Conservation (phyloP, 92 coral and sea anemone genomes). For the Bergia puertoricense region DNA sequence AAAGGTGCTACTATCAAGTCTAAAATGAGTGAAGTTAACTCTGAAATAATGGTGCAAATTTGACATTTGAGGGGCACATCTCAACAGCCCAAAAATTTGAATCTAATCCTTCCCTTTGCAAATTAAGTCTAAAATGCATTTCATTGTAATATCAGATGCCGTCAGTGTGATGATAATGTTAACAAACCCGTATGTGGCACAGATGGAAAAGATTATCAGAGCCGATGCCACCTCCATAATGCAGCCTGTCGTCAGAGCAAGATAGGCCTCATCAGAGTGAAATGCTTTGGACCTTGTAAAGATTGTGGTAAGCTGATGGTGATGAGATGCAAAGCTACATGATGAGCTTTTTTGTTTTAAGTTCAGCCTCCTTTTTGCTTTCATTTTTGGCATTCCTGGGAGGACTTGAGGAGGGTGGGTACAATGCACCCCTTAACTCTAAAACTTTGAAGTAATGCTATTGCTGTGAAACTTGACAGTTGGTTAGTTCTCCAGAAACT, state of each 20-base stretch:
- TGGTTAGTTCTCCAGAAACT: too few relatives aligned
- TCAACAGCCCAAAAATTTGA: too few relatives aligned
- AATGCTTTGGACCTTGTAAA: constrained; percentile 57
- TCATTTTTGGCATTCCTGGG: neutral
- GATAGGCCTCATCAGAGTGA: constrained; percentile 50
- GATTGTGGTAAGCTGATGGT: constrained; percentile 51
- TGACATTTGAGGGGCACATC: too few relatives aligned
- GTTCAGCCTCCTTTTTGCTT: neutral
- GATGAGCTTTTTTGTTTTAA: neutral
- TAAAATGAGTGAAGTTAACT: too few relatives aligned
- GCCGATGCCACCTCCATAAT: constrained; percentile 58
- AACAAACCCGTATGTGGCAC: constrained; percentile 63
- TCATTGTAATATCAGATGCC: constrained; percentile 44
- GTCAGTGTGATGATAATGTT: constrained; percentile 28
- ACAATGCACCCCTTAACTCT: too few relatives aligned
- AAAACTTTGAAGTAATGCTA: too few relatives aligned
- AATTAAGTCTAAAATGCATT: neutral
- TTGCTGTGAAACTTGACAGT: too few relatives aligned
- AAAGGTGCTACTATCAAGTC: too few relatives aligned
- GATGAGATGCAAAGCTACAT: neutral
- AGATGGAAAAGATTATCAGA: constrained; percentile 51
- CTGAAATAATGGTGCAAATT: too few relatives aligned
- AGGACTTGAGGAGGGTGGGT: too few relatives aligned
- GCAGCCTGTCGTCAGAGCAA: constrained; percentile 55
- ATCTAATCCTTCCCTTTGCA: too few relatives aligned